Evolutionary conservation across 2,888 invertebrate species (phyloP), one percentile per base, ranked within the genome.

Genomic region (Cerceris rybyensis): DNA sequence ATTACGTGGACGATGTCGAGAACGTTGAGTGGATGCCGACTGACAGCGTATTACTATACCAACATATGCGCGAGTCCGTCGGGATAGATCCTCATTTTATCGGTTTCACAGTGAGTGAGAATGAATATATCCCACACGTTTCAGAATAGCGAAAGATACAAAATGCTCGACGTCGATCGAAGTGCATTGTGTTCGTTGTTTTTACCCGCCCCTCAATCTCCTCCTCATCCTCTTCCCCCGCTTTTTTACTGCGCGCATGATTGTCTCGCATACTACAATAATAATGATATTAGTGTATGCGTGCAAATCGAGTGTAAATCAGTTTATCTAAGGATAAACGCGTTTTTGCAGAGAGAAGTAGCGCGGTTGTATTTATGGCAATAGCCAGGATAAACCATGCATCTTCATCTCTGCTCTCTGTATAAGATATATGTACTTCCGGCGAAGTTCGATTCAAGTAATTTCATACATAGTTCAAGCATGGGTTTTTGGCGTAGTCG

Each of bases 221-320:
- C 78, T 71, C 43, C 73, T 79, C 73, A 61, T 75, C 65, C 72
- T 70, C 59, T 67, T 73, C 71, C 81, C 77, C 77, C 80, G 84
- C 84, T 85, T 86, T 85, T 84, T 84, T 85, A 86, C 72, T 80
- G 85, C 85, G 80, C 79, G 83, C 84, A 75, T 73, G 75, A 74
- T 78, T 64, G 67, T 67, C 80, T 75, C 78, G 78, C 72, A 80
- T 83, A 72, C 72, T 68, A 72, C 63, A 67, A 78, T 70, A 71
- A 69, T 70, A 68, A 76, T 75, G 71, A 59, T 81, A 57, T 80
- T 81, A 65, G 74, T 70, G 73, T 84, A 75, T 73, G 81, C 85
- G 85, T 78, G 83, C 70, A 81, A 85, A 82, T 85, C 68, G 82
- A 82, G 61, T 80, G 73, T 77, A 77, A 79, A 80, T 73, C 78